Conservation (phyloP, 2,113 vertebrate genomes). For the Anarhynchus alexandrinus region DNA sequence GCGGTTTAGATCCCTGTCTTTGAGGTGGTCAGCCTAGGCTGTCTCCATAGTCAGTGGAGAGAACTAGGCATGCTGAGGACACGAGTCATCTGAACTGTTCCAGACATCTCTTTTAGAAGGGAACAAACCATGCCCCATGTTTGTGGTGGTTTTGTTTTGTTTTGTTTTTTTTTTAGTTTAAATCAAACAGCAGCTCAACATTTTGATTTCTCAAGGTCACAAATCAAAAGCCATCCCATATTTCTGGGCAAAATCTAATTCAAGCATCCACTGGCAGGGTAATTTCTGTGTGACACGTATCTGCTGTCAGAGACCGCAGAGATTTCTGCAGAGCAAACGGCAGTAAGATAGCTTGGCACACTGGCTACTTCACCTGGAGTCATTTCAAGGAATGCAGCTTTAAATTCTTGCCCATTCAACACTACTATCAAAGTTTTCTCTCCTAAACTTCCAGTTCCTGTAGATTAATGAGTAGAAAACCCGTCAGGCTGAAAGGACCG, state of each 20-base stretch:
- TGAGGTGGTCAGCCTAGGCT: neutral
- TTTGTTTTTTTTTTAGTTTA: neutral
- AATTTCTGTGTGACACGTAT: neutral
- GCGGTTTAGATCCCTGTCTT: neutral
- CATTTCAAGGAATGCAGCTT: neutral
- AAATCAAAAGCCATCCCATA: neutral
- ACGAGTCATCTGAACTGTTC: neutral
- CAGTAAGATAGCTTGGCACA: neutral
- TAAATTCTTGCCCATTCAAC: neutral
- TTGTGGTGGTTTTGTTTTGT: too few species aligned
- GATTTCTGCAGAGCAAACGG: neutral
- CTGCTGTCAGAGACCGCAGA: neutral
- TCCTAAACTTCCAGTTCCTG: neutral
- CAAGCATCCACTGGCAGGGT: neutral
- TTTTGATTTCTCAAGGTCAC: neutral
- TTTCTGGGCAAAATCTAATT: neutral
- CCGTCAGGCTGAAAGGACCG: neutral
- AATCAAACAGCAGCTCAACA: neutral
- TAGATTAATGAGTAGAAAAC: neutral
- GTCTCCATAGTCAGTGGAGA: neutral
- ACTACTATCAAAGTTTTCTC: neutral
- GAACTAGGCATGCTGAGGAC: neutral
- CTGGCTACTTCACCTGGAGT: neutral
- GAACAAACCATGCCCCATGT: neutral
- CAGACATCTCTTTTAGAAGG: neutral